phyloP scores from a whole-genome alignment of 2,797 vertebrate genomes.

The Carcharodon carcharias region DNA sequence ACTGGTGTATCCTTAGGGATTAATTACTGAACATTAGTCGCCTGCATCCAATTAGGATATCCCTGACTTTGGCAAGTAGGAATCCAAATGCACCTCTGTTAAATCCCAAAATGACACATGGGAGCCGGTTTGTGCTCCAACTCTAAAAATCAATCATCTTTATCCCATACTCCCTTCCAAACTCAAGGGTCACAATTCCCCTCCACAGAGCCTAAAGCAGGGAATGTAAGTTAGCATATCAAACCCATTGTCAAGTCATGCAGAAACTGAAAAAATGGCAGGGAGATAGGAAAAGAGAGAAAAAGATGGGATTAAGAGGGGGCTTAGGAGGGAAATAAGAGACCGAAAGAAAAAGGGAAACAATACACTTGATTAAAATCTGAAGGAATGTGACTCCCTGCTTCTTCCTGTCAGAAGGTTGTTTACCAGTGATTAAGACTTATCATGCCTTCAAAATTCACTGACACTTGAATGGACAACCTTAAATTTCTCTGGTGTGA shows the following conservation, averaged over 20 bases:
- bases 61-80: not conserved
- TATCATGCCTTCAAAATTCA: not conserved
- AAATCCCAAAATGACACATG: not conserved
- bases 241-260: not conserved
- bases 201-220: no score
- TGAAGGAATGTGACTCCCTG: not conserved
- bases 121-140: not conserved
- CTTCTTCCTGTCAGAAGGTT: not conserved
- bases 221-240: not conserved
- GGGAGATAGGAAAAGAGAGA: not conserved
- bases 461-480: not conserved
- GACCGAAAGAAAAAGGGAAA: no score
- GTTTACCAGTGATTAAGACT: not conserved
- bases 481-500: not conserved
- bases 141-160: not conserved
- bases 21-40: not conserved
- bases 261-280: not conserved
- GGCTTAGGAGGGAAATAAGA: no score
- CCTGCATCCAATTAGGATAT: no score
- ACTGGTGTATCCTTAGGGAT: not conserved
- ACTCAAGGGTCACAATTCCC: no score
- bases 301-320: not conserved
- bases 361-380: no score
- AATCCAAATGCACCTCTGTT: not conserved
- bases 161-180: not conserved